Evolutionary conservation across 2,888 invertebrate species (phyloP).

Genomic region (Drosophila infuscata): DNA sequence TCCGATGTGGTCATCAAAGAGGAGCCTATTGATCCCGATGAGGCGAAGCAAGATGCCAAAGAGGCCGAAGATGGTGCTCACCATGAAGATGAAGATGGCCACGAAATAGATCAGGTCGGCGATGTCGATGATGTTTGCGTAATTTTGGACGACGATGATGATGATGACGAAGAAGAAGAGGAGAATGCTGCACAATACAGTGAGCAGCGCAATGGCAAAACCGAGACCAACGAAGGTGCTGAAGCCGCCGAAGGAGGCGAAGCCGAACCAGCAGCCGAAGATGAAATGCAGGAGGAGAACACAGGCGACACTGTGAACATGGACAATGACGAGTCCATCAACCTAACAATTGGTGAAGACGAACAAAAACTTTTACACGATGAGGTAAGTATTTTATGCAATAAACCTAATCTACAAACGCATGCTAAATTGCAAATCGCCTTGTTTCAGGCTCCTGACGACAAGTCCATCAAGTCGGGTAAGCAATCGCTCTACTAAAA

Average conservation of each 20-base stretch:
- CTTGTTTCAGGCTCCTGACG: constrained; percentile 85
- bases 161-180: constrained; percentile 63
- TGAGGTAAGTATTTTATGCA: constrained; percentile 88
- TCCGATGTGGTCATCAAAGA: constrained; percentile 54
- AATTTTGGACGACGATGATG: constrained; percentile 75
- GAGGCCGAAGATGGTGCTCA: constrained; percentile 44
- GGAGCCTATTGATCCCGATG: constrained; percentile 64
- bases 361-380: constrained; percentile 91
- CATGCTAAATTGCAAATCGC: constrained; percentile 6
- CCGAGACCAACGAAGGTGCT: constrained; percentile 49
- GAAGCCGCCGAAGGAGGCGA: constrained; percentile 72
- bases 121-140: constrained; percentile 78
- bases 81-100: constrained; percentile 61
- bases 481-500: constrained; percentile 78
- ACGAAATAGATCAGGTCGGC: constrained; percentile 78
- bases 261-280: constrained; percentile 29
- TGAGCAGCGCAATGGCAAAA: constrained; percentile 42
- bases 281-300: constrained; percentile 67
- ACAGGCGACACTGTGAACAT: constrained; percentile 77
- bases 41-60: constrained; percentile 8
- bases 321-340: constrained; percentile 92
- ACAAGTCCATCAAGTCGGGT: constrained; percentile 86
- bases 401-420: not conserved
- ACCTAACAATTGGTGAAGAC: constrained; percentile 92
- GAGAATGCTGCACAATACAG: constrained; percentile 48